Evolutionary conservation across 2,113 vertebrate genomes (phyloP), one percentile per base, ranked within the genome.

Genomic region (Bujurquina vittata): DNA sequence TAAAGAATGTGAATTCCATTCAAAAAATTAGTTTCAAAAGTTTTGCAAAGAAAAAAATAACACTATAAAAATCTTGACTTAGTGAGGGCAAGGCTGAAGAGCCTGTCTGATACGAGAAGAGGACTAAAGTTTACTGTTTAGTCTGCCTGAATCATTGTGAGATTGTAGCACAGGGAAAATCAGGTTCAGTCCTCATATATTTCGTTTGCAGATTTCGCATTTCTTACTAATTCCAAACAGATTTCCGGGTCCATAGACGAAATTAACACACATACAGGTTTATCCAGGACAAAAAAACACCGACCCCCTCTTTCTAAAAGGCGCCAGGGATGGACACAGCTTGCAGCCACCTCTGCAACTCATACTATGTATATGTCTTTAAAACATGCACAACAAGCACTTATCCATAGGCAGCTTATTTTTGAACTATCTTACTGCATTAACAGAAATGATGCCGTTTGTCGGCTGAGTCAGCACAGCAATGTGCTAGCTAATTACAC

Each of bases 401-500:
- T 46, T 23, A 15, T 12, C 2, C 17, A 8, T 20, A 57, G 1
- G 10, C 17, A 7, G 4, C 33, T 55, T 17, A 18, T 2, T 22
- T 14, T 1, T 12, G 20, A 6, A 20, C 52, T 54, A 14, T 8
- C 5, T 5, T 52, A 29, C 2, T 33, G 9, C 46, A 33, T 26
- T 10, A 12, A 65, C 4, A n/a, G 4, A 23, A 26, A 75, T 33
- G 22, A 11, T 10, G 14, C 26, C 22, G 33, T 74, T 80, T 61
- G 40, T 46, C 56, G 10, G 57, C 26, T 59, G 46, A 67, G 29
- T 63, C 33, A 49, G 67, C 37, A 75, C 9, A 74, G 22, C 52
- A 62, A 7, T 1, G 22, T 59, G 77, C 56, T 61, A 62, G 82
- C 77, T 75, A 82, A 62, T 86, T 92, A 84, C 59, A 88, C 83